Evolutionary conservation across 2,888 invertebrate genomes (phyloP).

Genomic region (Zeuzera pyrina): DNA sequence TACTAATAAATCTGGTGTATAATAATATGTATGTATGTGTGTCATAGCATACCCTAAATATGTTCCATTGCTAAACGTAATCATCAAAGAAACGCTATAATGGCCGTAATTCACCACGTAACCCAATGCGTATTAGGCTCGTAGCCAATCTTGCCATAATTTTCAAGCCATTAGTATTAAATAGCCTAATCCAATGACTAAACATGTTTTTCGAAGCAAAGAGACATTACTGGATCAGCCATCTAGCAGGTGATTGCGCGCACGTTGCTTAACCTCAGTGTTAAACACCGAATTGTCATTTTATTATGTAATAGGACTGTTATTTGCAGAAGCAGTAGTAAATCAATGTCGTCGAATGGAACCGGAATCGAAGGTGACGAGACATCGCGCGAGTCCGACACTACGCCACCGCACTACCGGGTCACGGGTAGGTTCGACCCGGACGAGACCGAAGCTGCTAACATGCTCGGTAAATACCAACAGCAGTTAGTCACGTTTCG

Average conservation of each 20-base stretch:
- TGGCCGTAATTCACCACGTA: not conserved
- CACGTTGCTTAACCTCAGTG: no score
- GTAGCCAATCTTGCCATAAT: not conserved
- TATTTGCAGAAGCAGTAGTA: constrained; percentile 71
- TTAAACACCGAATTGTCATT: not conserved
- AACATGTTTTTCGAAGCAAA: no score
- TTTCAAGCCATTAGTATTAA: not conserved
- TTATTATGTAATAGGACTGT: not conserved
- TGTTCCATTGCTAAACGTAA: no score
- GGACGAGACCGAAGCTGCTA: constrained; percentile 97
- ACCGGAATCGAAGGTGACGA: constrained; percentile 85
- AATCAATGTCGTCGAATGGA: constrained; percentile 65
- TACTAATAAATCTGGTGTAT: no score
- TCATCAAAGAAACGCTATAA: not conserved
- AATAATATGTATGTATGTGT: no score
- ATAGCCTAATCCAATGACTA: no score
- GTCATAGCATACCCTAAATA: no score
- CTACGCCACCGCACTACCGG: constrained; percentile 84
- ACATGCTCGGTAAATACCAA: constrained; percentile 87
- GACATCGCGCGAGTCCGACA: constrained; percentile 92
- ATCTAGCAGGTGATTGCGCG: no score
- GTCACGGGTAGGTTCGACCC: constrained; percentile 90
- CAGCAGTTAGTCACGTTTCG: no score
- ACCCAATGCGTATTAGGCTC: not conserved
- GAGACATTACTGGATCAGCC: no score